Evolutionary conservation across 2,888 invertebrate genomes (phyloP), one percentile per base, ranked within the genome.

Genomic region (Ectemnius continuus): DNA sequence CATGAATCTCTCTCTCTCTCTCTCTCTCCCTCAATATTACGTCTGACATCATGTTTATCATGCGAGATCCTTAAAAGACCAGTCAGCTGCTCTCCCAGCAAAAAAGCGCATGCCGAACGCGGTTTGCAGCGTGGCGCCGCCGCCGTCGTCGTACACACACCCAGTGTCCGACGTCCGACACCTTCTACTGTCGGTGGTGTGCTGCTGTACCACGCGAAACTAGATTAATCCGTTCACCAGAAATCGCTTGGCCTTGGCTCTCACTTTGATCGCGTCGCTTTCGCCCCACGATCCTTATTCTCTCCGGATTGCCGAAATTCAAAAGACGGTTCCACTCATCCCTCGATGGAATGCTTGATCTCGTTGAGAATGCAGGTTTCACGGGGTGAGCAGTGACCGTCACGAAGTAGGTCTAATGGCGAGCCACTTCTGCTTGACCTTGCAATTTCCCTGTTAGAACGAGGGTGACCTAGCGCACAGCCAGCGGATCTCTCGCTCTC

Each of bases 11-110:
- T 36, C 36, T 36, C 36, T 36, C 67, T 72, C 60, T 67, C 76
- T 23, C 3, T 23, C 28, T 36, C 28, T 36, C 67, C 71, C 60
- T 67, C 76, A 52, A 76, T 70, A 75, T 70, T 64, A 64, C 56
- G 45, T 61, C 72, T 72, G 72, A 77, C 77, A 72, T 73, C 72
- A 62, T 73, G 69, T 72, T 70, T 72, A 69, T 75, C 75, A 56
- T 59, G 62, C 63, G 67, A 67, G 61, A 69, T 75, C 58, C 72
- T 67, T 61, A 69, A 64, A 69, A 67, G 66, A 52, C 48, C 56
- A 18, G 62, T 70, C 61, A 65, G 71, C 64, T 14, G 59, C 46
- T 46, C 47, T 47, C 8, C 8, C 48, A 46, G 57, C 64, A 62
- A 36, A 65, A 48, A 18, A 62, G 26, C 47, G 46, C 67, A 60